Evolutionary conservation across 2,797 vertebrate genomes (phyloP), one percentile per base, ranked within the genome.

Genomic region (Adrianichthys oophorus): DNA sequence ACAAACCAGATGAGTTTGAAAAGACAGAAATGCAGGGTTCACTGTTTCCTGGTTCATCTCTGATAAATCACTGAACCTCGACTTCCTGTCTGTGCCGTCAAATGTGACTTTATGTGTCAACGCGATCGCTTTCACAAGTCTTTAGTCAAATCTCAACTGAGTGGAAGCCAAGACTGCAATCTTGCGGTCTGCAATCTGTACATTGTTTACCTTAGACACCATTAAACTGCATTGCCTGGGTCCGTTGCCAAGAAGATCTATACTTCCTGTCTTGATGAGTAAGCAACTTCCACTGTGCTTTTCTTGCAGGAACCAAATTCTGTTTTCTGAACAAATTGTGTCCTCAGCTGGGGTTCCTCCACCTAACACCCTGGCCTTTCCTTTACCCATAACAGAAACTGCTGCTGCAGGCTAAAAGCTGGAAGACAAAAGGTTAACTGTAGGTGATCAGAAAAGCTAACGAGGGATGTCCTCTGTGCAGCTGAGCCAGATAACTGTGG

Each of bases 271-370:
- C 48, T 58, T 14, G n/a, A 46, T 21, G n/a, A 66, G 54, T 76
- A 80, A 83, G 85, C 69, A 74, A 41, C 59, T 44, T 60, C 41
- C 26, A 56, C 17, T 16, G 4, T 56, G 56, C 70, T 78, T 74
- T 62, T 53, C 70, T 58, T 12, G 26, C 48, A 64, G 73, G 72
- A 84, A 82, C 57, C 26, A 46, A 62, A 52, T 58, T 41, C 7
- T 62, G 61, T 66, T 80, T 69, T 85, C 48, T 37, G 43, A 21
- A 73, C 70, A 74, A 41, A 74, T 70, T 53, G 56, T 54, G 57
- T 61, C 62, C 45, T 59, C 76, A 80, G 65, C 72, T 75, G 74
- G 53, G 65, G 62, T 71, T 17, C 54, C 48, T 84, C 70, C 58
- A 66, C 67, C 59, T 65, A 68, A 79, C 70, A 74, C 4, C 10